Percentiles rank a stretch among this genome's conserved stretches.
Conservation (phyloP, 1,140 invertebrate genomes). For the Drosophila tani region DNA sequence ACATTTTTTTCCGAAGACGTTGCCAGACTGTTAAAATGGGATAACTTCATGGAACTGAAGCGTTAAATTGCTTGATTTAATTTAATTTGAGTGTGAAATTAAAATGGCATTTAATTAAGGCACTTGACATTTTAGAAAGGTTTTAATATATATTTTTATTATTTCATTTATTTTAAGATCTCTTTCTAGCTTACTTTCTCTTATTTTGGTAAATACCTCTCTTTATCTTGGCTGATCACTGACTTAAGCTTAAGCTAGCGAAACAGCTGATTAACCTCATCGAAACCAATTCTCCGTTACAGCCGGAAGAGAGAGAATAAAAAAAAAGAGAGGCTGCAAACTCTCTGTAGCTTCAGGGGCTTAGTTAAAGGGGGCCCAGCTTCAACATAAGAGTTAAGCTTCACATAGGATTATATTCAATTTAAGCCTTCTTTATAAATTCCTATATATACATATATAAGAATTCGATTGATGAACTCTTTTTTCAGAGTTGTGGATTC, state of each 20-base stretch:
- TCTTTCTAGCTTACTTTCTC: not conserved
- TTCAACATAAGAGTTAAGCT: no score
- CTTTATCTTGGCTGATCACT: not conserved
- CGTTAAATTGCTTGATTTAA: not conserved
- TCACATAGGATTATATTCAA: no score
- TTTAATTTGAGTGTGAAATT: not conserved
- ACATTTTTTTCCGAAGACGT: not conserved
- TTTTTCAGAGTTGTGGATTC: no score
- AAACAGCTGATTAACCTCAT: constrained; percentile 47
- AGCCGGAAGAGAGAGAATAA: constrained; percentile 2
- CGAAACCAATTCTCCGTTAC: constrained; percentile 25
- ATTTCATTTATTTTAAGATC: no score
- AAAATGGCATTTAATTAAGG: not conserved
- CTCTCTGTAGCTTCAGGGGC: not conserved
- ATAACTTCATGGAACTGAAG: not conserved
- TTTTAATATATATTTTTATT: not conserved
- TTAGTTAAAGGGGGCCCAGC: not conserved
- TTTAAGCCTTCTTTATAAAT: no score
- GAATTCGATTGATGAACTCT: no score
- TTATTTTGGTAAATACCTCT: not conserved
- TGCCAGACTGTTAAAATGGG: not conserved
- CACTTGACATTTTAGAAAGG: not conserved
- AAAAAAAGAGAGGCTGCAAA: constrained; percentile 8
- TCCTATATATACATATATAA: no score
- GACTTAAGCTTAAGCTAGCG: constrained; percentile 11